phyloP scores from a whole-genome alignment of 1,140 invertebrate species.

The Probaryconus sp. region DNA sequence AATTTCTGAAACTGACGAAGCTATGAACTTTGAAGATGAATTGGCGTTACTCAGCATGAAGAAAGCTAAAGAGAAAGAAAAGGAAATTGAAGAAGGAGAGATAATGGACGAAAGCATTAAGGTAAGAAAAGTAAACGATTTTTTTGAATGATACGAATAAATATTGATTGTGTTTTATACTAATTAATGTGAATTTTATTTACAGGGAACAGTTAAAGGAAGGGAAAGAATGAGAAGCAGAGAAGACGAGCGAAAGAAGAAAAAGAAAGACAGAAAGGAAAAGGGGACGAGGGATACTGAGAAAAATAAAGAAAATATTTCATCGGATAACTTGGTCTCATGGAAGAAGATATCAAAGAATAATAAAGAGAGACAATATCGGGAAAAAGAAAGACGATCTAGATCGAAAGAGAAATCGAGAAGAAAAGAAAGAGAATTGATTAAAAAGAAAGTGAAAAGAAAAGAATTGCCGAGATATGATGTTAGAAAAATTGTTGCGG shows the following conservation, averaged over 20 bases:
- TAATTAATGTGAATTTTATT: too few relatives aligned
- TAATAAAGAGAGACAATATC: constrained; percentile 89
- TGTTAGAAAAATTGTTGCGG: constrained; percentile 86
- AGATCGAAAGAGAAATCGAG: constrained; percentile 73
- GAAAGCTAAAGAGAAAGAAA: constrained; percentile 66
- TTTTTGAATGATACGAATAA: too few relatives aligned
- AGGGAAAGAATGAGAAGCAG: constrained; percentile 34
- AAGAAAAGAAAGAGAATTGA: constrained; percentile 86
- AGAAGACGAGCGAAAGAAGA: constrained; percentile 74
- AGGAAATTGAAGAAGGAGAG: constrained; percentile 59
- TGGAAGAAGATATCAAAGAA: constrained; percentile 91
- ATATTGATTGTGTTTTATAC: too few relatives aligned
- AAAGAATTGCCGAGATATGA: constrained; percentile 90
- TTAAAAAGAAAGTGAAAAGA: constrained; percentile 84
- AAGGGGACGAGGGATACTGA: constrained; percentile 77
- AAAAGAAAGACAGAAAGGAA: constrained; percentile 74
- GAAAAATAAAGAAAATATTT: constrained; percentile 81
- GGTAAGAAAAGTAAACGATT: too few relatives aligned
- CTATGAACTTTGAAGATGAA: constrained; percentile 75
- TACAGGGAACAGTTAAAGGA: constrained; percentile 24
- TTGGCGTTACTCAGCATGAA: constrained; percentile 60
- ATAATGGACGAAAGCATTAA: constrained; percentile 51
- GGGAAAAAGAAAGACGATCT: constrained; percentile 82
- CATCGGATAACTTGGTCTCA: constrained; percentile 73
- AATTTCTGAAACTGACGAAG: constrained; percentile 73